A percentile compares a stretch with the other conserved stretches of the same genome.
phyloP scores from a whole-genome alignment of 2,113 vertebrate genomes.

The Uria aalge region DNA sequence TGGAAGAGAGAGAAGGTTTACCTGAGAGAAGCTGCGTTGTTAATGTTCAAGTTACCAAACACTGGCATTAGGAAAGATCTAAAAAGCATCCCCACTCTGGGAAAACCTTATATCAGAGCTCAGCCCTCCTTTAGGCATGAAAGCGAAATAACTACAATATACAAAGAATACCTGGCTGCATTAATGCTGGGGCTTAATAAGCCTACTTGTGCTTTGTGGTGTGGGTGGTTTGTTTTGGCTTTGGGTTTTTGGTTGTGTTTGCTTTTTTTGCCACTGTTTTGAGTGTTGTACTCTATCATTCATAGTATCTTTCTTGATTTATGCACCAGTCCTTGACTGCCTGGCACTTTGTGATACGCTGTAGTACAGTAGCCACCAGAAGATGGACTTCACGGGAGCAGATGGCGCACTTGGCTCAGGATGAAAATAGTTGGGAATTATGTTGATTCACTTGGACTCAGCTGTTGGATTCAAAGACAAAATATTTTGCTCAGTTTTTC shows the following conservation, averaged over 20 bases:
- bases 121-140: not conserved
- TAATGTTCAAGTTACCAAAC: not conserved
- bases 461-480: not conserved
- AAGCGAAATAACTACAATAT: not conserved
- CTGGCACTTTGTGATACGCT: not conserved
- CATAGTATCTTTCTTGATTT: not conserved
- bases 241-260: not conserved
- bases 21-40: not conserved
- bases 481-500: not conserved
- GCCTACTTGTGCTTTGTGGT: not conserved
- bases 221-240: not conserved
- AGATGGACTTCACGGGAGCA: conserved; percentile 16
- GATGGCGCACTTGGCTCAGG: conserved; percentile 29
- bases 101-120: not conserved
- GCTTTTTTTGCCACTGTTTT: not conserved
- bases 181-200: not conserved
- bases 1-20: not conserved
- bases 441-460: not conserved
- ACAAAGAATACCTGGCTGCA: not conserved
- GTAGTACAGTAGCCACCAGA: not conserved
- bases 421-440: not conserved
- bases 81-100: not conserved
- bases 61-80: not conserved
- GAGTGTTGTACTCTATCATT: not conserved
- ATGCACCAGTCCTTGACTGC: fast-evolving